Base-by-base conservation (phyloP, 2,888 invertebrate genomes). In the Pachliopta kotzebuea region DNA sequence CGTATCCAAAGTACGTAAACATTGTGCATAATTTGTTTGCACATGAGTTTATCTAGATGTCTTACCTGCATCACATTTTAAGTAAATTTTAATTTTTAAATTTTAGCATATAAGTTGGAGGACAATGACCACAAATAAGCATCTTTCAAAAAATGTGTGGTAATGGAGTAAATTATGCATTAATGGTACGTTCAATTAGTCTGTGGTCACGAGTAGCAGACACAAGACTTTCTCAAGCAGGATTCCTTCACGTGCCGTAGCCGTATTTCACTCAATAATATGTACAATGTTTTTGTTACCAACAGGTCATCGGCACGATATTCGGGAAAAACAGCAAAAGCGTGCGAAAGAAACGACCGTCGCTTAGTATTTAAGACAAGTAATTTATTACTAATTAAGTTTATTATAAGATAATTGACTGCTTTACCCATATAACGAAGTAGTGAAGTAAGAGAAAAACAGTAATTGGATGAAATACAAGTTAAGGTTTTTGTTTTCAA, bases 301-400 rank as follows among this genome's bases (percentile, higher is more conserved):
- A 69, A 60, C 88, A 93, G 93, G 93, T 93, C 72, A 93, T 96
- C 76, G 96, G 96, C 61, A 96, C 95, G 83, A 95, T 96, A 84
- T 96, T 96, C 78, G 95, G 96, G 54, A 95, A 95, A 86, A 95
- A 95, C 83, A 95, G 94, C 75, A 95, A 95, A 80, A 94, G 94
- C 70, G 95, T 95, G 73, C 89, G 95, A 71, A 96, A 95, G 90
- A 96, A 96, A 89, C 92, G 96, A 75, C 96, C 96, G 29, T 95
- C 95, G 52, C 91, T 96, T 72, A 95, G 95, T 84, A 96, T 96
- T 92, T 95, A 93, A 93, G 66, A 64, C 68, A 70, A 59, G 50
- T 67, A 70, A 69, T 67, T 71, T 72, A 74, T 71, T 71, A 52
- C 7, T 71, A 73, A 71, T 66, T 66, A 68, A 78, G 78, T 67